A percentile compares a stretch with the other conserved stretches of the same genome.
Evolutionary conservation across 2,888 invertebrate species (phyloP).

Genomic region (Drosophila tanythrix): DNA sequence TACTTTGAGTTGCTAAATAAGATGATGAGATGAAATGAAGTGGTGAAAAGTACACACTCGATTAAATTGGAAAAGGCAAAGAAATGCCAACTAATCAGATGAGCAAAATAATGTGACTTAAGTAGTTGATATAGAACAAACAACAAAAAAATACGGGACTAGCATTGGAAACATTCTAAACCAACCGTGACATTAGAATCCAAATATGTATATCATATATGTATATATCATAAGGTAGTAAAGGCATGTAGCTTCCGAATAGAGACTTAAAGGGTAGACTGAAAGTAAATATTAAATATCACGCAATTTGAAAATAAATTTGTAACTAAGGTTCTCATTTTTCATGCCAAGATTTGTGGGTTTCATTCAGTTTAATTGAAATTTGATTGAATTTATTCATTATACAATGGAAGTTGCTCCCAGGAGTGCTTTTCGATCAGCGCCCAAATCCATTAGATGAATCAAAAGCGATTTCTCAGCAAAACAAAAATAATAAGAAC

Average conservation of each 20-base stretch:
- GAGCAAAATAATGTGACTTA: background rate
- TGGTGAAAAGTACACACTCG: slow-evolving; percentile 23
- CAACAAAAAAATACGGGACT: background rate
- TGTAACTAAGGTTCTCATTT: background rate
- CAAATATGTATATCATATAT: background rate
- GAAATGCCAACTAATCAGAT: background rate
- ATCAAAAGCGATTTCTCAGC: slow-evolving; percentile 68
- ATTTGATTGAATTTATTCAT: slow-evolving; percentile 41
- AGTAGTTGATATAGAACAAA: background rate
- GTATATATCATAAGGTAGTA: background rate
- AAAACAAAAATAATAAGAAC: slow-evolving; percentile 16
- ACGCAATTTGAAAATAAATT: background rate
- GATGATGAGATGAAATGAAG: slow-evolving; percentile 30
- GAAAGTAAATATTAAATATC: background rate
- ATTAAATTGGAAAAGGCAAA: background rate
- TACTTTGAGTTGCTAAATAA: slow-evolving; percentile 30
- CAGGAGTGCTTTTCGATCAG: slow-evolving; percentile 61
- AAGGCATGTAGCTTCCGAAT: background rate
- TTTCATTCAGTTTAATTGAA: slow-evolving; percentile 30
- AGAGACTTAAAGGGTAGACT: background rate
- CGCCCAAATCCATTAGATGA: slow-evolving; percentile 72
- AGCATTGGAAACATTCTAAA: background rate
- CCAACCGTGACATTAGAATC: background rate
- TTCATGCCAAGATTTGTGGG: background rate
- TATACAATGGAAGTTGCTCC: slow-evolving; percentile 40